phyloP scores from a whole-genome alignment of 2,797 vertebrate species.

The Valencia hispanica region DNA sequence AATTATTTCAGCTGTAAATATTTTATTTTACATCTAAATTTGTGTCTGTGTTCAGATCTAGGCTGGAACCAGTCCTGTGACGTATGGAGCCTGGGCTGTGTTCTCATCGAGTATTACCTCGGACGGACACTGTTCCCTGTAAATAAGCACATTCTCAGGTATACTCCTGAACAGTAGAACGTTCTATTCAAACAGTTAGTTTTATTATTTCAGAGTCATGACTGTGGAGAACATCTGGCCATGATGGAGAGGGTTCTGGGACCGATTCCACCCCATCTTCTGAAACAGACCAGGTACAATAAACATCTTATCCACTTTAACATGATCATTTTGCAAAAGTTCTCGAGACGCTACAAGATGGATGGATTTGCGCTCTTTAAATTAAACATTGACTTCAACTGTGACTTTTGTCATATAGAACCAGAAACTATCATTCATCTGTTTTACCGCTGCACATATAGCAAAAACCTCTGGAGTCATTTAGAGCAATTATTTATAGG shows the following conservation, averaged over 20 bases:
- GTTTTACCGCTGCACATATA: too few species aligned
- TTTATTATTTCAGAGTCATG: slow-evolving; percentile 80
- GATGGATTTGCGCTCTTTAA: too few species aligned
- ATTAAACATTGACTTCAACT: too few species aligned
- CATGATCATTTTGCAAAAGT: neutral
- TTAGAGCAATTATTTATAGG: too few species aligned
- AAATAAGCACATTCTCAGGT: slow-evolving; percentile 15
- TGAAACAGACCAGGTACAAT: slow-evolving; percentile 61
- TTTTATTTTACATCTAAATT: neutral
- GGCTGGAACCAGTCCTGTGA: slow-evolving; percentile 90
- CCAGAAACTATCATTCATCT: too few species aligned
- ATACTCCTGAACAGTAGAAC: neutral
- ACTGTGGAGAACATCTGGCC: slow-evolving; percentile 91
- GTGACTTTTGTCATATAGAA: too few species aligned
- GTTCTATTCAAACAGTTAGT: too few species aligned
- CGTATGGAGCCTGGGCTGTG: slow-evolving; percentile 89
- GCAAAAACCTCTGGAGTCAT: too few species aligned
- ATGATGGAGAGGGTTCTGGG: slow-evolving; percentile 96
- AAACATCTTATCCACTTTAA: neutral
- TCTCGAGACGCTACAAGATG: too few species aligned
- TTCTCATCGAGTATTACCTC: slow-evolving; percentile 89
- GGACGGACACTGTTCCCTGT: slow-evolving; percentile 88
- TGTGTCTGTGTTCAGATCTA: slow-evolving; percentile 76
- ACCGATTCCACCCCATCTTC: slow-evolving; percentile 78
- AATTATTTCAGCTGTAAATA: too few species aligned